Base-by-base conservation (phyloP, 2,797 vertebrate genomes). In the Anabas testudineus region DNA sequence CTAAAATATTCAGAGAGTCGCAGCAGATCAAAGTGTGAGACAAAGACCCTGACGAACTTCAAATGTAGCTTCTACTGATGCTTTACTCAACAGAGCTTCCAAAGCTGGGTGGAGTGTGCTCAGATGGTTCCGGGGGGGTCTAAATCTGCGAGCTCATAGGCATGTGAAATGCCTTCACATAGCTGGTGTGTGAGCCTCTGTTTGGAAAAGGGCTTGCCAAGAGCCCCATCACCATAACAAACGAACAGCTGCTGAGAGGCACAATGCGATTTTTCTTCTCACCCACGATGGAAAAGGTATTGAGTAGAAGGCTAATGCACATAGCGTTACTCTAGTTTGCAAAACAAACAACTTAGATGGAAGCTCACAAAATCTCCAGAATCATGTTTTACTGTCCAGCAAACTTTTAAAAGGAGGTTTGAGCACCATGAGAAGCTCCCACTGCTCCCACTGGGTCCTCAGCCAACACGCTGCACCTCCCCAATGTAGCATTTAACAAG, bases 151-250 rank as follows among this genome's bases (percentile, higher is more conserved):
- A 81, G 80, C 74, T 85, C 76, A 73, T 6, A 74, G 86, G 86
- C 84, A 85, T 85, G 86, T 81, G 78, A 86, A 83, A 87, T 87
- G 82, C 87, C 86, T 81, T 73, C 71, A 59, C 81, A 78, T 60
- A 76, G 80, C 81, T 82, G 51, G 68, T 78, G 84, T 87, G 80
- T 78, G 80, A 87, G 85, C 81, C 87, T 85, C 80, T 89, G 84
- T 84, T 83, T 87, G 81, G 86, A 86, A 86, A 86, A 86, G 72
- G 78, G 84, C 83, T 88, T 85, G 85, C 82, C 79, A 84, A 82
- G 74, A 85, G 82, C 73, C 67, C 81, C 85, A 79, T 88, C 83
- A 82, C 74, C 86, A 83, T 82, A 83, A 86, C 85, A 88, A 78
- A 75, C 41, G 32, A 80, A 88, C 87, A 88, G 85, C 86, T 88